Percentiles rank a stretch among this genome's conserved stretches.
Evolutionary conservation across 2,888 invertebrate species (phyloP).

Genomic region (Actias luna): DNA sequence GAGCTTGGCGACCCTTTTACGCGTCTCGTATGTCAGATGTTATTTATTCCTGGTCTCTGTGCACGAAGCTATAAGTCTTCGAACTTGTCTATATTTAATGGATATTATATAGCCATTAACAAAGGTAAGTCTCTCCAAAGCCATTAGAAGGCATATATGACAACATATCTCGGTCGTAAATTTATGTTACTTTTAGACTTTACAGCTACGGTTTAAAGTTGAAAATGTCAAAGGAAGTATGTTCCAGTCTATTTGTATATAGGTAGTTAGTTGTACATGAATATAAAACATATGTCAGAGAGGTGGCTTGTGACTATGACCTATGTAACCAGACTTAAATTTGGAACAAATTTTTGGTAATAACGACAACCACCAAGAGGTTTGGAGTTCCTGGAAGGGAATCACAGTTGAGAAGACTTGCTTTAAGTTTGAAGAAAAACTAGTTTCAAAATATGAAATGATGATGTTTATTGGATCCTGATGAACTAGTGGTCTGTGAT

Average conservation of each 20-base stretch:
- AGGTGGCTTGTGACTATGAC: too few relatives aligned
- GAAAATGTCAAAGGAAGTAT: not conserved
- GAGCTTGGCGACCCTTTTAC: conserved; percentile 3
- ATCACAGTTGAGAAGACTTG: too few relatives aligned
- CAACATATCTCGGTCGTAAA: conserved; percentile 1
- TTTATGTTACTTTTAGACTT: conserved; percentile 27
- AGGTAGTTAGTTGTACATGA: too few relatives aligned
- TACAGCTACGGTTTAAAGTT: conserved; percentile 36
- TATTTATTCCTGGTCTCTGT: conserved; percentile 49
- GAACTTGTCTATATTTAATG: conserved; percentile 45
- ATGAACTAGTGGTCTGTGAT: too few relatives aligned
- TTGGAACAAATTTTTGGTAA: too few relatives aligned
- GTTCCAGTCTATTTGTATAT: not conserved
- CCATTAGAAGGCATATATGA: not conserved
- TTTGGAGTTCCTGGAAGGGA: too few relatives aligned
- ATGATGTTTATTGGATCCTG: too few relatives aligned
- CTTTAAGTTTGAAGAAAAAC: too few relatives aligned
- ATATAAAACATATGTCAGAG: too few relatives aligned
- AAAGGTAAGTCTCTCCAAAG: conserved; percentile 6
- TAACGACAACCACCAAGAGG: too few relatives aligned
- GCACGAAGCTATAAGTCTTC: conserved; percentile 43
- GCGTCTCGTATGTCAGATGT: conserved; percentile 33
- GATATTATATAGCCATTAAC: conserved; percentile 32
- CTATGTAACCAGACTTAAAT: too few relatives aligned
- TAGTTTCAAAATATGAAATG: too few relatives aligned